Percentiles rank a stretch among this genome's conserved stretches.
These are phyloP conservation scores for Mormoops blainvillei DNA, from an alignment of 2,113 vertebrate species.

Conservation along the genomic window DNA sequence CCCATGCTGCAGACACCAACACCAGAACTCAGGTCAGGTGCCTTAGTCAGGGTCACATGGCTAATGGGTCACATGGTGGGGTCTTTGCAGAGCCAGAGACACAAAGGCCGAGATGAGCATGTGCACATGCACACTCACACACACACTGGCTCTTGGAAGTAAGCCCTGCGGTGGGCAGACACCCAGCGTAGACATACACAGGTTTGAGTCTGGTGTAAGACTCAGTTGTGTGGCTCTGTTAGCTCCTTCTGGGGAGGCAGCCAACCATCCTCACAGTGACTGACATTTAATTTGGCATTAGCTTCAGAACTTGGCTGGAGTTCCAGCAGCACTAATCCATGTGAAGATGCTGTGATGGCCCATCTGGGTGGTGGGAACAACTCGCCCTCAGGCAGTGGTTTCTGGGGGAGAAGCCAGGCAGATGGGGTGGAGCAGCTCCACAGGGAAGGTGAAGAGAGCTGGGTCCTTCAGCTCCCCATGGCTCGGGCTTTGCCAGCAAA, in stretches of 20 bases:
- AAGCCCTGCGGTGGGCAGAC: neutral
- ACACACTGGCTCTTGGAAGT: neutral
- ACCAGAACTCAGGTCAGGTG: neutral
- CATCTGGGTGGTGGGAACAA: neutral
- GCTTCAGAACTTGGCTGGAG: neutral
- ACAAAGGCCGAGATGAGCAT: rapidly evolving
- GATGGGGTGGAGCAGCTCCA: neutral
- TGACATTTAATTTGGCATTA: neutral
- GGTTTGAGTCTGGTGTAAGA: neutral
- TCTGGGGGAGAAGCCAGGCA: neutral
- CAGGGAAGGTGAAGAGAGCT: neutral
- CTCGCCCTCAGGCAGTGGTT: neutral
- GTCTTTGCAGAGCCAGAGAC: neutral
- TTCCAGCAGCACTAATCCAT: neutral
- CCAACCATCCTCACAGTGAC: neutral
- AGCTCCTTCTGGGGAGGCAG: neutral
- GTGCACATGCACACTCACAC: too few relatives aligned
- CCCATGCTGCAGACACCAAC: neutral
- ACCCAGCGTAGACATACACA: neutral
- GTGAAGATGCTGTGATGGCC: neutral
- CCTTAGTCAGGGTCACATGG: neutral
- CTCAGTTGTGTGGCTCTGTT: neutral
- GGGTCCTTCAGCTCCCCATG: neutral
- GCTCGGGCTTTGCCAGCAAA: neutral
- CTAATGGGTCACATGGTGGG: neutral